These are phyloP conservation scores for Plestiodon gilberti DNA, from an alignment of 2,113 vertebrate species.

Conservation along the genomic window DNA sequence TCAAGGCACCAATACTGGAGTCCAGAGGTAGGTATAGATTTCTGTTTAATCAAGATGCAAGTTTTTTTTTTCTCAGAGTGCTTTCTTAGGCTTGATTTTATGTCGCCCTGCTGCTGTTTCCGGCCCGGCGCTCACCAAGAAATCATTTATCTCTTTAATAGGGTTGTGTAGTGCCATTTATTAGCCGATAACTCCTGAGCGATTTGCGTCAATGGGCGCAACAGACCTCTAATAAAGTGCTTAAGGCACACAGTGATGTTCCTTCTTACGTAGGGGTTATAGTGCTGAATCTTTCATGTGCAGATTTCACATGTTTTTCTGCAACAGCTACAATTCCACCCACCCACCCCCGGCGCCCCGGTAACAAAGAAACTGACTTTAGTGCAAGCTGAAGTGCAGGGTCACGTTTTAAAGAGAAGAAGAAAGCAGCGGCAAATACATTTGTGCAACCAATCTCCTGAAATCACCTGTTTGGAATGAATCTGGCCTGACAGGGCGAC, in stretches of 20 bases:
- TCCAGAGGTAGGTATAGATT: conserved; percentile 3
- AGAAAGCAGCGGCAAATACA: background rate
- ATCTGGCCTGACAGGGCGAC: background rate
- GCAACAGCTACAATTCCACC: background rate
- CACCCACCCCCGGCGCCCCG: no score
- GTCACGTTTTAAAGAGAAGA: background rate
- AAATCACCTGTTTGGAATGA: background rate
- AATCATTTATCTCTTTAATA: conserved; percentile 23
- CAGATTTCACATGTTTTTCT: background rate
- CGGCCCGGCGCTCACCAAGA: background rate
- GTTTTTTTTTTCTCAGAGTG: background rate
- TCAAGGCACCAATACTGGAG: background rate
- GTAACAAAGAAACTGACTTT: conserved; percentile 8
- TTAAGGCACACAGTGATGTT: background rate
- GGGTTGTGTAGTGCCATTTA: conserved; percentile 3
- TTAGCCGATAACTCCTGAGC: conserved; percentile 18
- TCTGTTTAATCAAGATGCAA: background rate
- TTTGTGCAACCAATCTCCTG: no score
- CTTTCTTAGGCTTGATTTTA: background rate
- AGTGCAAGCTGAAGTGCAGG: background rate
- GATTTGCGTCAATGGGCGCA: conserved; percentile 26
- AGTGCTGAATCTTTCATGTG: background rate
- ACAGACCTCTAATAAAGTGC: background rate
- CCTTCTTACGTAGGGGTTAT: background rate
- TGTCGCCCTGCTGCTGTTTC: background rate